phyloP scores from a whole-genome alignment of 2,888 invertebrate genomes.

The Eubasilissa splendida region DNA sequence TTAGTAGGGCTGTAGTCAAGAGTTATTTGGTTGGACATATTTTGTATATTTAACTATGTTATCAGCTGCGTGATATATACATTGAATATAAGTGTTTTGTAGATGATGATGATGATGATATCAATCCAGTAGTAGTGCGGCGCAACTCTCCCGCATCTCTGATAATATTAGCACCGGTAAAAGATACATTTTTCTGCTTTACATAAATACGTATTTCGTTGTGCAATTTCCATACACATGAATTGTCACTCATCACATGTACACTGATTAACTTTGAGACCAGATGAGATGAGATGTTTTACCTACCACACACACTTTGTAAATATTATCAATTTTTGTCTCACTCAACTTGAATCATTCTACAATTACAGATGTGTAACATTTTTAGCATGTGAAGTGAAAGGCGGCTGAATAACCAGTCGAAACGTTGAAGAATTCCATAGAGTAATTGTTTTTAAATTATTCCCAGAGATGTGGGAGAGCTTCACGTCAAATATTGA shows the following conservation, averaged over 20 bases:
- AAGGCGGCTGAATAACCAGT: not conserved
- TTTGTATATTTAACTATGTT: constrained; percentile 37
- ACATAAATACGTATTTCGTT: too few species aligned
- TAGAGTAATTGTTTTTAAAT: not conserved
- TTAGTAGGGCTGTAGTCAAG: constrained; percentile 47
- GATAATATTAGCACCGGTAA: not conserved
- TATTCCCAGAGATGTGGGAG: constrained; percentile 9
- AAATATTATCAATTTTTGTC: too few species aligned
- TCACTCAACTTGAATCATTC: too few species aligned
- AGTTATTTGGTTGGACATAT: constrained; percentile 46
- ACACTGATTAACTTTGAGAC: too few species aligned
- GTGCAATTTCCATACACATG: too few species aligned
- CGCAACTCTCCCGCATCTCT: constrained; percentile 25
- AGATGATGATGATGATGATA: constrained; percentile 4
- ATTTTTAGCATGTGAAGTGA: not conserved
- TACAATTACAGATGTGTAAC: too few species aligned
- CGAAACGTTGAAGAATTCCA: not conserved
- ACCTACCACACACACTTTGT: too few species aligned
- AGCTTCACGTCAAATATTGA: constrained; percentile 46
- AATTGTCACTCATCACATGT: too few species aligned
- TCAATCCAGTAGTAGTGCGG: constrained; percentile 46
- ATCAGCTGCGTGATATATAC: constrained; percentile 43
- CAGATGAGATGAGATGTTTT: too few species aligned
- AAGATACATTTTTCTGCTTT: too few species aligned
- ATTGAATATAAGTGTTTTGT: constrained; percentile 46